Conservation (phyloP, 2,797 vertebrate genomes). For the Austrolebias charrua region DNA sequence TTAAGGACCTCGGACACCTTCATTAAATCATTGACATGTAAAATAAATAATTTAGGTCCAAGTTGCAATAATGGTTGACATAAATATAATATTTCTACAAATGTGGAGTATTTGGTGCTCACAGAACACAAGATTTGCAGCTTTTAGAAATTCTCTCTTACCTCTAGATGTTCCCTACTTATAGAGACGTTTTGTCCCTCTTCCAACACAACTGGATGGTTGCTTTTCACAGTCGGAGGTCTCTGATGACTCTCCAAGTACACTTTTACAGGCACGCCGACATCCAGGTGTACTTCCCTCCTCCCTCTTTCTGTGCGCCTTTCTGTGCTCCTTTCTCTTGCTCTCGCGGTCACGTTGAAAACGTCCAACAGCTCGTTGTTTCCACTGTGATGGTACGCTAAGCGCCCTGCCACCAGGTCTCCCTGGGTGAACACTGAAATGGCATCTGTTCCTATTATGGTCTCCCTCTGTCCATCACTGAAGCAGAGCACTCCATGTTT, state of each 20-base stretch:
- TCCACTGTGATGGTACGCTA: slow-evolving; percentile 83
- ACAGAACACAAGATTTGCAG: background rate
- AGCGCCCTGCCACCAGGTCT: slow-evolving; percentile 77
- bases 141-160: slow-evolving; percentile 45
- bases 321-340: slow-evolving; percentile 58
- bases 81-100: too few relatives aligned
- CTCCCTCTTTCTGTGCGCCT: slow-evolving; percentile 34
- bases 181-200: slow-evolving; percentile 86
- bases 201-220: slow-evolving; percentile 81
- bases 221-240: slow-evolving; percentile 72
- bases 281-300: slow-evolving; percentile 70
- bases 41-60: too few relatives aligned
- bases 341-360: slow-evolving; percentile 83
- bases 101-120: background rate
- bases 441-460: slow-evolving; percentile 28
- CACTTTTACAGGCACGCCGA: slow-evolving; percentile 76
- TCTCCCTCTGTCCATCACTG: slow-evolving; percentile 44
- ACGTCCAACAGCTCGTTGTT: slow-evolving; percentile 75
- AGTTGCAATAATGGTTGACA: too few relatives aligned
- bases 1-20: too few relatives aligned
- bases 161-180: slow-evolving; percentile 80
- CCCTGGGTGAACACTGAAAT: slow-evolving; percentile 80
- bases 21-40: too few relatives aligned
- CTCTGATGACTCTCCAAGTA: slow-evolving; percentile 84
- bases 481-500: slow-evolving; percentile 81